phyloP scores from a whole-genome alignment of 2,113 vertebrate species.

The Trochalopteron elliotii region DNA sequence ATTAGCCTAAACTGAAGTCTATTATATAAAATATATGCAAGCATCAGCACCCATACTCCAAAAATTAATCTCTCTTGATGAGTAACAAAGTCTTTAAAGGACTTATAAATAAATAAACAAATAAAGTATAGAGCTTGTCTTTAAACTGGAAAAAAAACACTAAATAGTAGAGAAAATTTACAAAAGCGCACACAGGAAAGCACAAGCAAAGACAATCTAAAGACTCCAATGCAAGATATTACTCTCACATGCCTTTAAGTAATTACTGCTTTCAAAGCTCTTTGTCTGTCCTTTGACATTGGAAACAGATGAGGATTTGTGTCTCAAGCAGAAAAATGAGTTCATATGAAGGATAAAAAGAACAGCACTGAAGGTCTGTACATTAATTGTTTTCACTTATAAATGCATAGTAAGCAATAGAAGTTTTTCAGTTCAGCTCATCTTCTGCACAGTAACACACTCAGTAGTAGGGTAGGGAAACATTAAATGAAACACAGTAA shows the following conservation, averaged over 20 bases:
- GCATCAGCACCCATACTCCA: background rate
- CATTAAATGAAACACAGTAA: background rate
- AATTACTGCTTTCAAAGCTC: constrained; percentile 21
- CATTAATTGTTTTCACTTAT: background rate
- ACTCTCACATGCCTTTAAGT: background rate
- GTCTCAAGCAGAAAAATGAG: background rate
- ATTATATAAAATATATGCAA: background rate
- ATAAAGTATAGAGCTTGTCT: background rate
- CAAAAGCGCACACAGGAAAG: background rate
- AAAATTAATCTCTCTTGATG: background rate
- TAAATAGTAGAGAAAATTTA: background rate
- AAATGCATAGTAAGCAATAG: background rate
- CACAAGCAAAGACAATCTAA: background rate
- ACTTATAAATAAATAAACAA: background rate
- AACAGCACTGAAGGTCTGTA: background rate
- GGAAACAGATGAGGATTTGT: constrained; percentile 33
- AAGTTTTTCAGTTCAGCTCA: background rate
- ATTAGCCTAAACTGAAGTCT: background rate
- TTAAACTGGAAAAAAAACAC: background rate
- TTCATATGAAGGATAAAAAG: background rate
- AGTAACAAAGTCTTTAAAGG: background rate
- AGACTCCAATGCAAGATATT: background rate
- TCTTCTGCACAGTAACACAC: background rate
- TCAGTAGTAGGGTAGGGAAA: background rate
- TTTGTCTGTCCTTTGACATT: constrained; percentile 18